Conservation (phyloP, 2,888 invertebrate genomes). For the Oeneis ivallda region DNA sequence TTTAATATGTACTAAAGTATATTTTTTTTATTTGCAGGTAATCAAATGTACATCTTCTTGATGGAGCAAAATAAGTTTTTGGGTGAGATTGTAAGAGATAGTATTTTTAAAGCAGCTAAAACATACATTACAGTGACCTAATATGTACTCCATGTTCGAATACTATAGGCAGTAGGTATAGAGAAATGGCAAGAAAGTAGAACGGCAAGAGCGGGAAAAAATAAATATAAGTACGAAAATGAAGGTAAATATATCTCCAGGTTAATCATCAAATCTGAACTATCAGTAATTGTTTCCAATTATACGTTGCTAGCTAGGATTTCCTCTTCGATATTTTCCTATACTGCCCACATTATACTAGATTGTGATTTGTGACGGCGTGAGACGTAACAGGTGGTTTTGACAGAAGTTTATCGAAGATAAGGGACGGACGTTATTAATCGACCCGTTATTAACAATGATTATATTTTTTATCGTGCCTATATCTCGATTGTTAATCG, state of each 20-base stretch:
- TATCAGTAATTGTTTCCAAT: too few relatives aligned
- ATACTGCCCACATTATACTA: neutral
- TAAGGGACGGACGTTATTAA: slow-evolving; percentile 29
- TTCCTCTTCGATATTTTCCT: too few relatives aligned
- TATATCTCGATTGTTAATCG: slow-evolving; percentile 17
- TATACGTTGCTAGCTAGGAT: too few relatives aligned
- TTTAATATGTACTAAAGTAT: neutral
- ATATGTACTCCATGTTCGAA: too few relatives aligned
- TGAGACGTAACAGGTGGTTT: slow-evolving; percentile 33
- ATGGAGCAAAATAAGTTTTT: neutral
- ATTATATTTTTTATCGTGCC: slow-evolving; percentile 35
- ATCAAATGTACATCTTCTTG: neutral
- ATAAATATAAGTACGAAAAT: too few relatives aligned
- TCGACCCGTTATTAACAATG: slow-evolving; percentile 33
- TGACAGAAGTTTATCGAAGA: slow-evolving; percentile 35
- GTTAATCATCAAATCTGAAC: too few relatives aligned
- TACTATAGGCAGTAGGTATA: too few relatives aligned
- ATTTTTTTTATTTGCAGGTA: slow-evolving; percentile 8
- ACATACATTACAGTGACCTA: neutral
- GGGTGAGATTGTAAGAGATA: neutral
- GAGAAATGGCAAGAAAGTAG: too few relatives aligned
- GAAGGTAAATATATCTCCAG: too few relatives aligned
- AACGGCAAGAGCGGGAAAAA: too few relatives aligned
- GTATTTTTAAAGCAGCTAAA: neutral
- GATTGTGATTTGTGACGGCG: neutral